A percentile compares a stretch with the other conserved stretches of the same genome.
These are phyloP conservation scores for Chaetogeoica ovagalla DNA, from an alignment of 2,888 invertebrate species.

Conservation along the genomic window DNA sequence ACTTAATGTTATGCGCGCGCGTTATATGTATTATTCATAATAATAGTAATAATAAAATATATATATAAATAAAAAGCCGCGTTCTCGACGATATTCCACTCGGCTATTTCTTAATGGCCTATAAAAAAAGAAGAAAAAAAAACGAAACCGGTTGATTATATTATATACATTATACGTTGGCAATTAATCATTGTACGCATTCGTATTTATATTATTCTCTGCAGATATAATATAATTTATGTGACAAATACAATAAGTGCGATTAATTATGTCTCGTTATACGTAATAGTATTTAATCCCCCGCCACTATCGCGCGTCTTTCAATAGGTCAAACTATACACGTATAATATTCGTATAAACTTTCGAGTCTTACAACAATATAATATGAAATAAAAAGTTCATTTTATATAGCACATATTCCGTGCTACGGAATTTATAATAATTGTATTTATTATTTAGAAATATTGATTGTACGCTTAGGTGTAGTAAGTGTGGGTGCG, in stretches of 20 bases:
- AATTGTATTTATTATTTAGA: too few species aligned
- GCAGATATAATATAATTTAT: neutral
- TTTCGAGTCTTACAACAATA: neutral
- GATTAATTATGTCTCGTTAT: constrained; percentile 1
- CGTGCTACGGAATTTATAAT: too few species aligned
- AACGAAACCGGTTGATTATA: constrained; percentile 32
- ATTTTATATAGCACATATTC: neutral
- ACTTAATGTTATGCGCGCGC: too few species aligned
- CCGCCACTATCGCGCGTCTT: neutral
- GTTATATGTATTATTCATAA: constrained; percentile 38
- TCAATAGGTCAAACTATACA: neutral
- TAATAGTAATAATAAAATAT: neutral
- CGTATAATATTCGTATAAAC: neutral
- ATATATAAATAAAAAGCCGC: neutral
- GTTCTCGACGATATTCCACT: neutral
- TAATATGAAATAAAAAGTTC: too few species aligned
- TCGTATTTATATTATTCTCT: neutral
- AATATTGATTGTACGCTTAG: too few species aligned
- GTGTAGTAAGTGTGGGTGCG: too few species aligned
- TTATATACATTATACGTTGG: neutral
- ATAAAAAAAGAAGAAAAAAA: constrained; percentile 9
- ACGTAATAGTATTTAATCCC: neutral
- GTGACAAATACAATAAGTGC: neutral
- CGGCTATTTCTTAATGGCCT: neutral
- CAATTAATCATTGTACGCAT: constrained; percentile 14